Base-by-base conservation (phyloP, 2,888 invertebrate species). In the Lithosia quadra region DNA sequence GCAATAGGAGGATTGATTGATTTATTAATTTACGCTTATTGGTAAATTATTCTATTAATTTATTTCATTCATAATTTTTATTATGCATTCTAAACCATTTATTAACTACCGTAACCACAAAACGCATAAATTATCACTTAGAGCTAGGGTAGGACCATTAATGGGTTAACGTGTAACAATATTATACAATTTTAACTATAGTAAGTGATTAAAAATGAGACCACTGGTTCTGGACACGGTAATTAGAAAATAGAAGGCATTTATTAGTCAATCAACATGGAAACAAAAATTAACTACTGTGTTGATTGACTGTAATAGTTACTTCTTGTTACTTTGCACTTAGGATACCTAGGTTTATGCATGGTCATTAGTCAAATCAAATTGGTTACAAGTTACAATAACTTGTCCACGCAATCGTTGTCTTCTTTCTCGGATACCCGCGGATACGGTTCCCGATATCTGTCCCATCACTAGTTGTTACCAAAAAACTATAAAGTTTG, bases 101-200 rank as follows among this genome's bases (percentile, higher is more conserved):
- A 49, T 49, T 49, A 49, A 49, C 49, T 49, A n/a, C n/a, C 49
- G 43, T 49, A 49, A 9, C 49, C 49, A 49, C 49, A 49, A n/a
- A 49, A 49, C 9, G 49, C 49, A 49, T 49, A 49, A 49, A 49
- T 49, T n/a, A n/a, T 49, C n/a, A 49, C n/a, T 43, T 18, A 43
- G 18, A 18, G 43, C 18, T 43, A n/a, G 49, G 43, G 49, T 49
- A 9, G 49, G 49, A n/a, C n/a, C 49, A 49, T 49, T 49, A 49
- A 49, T 49, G 49, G 49, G 49, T 49, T 49, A 18, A 49, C 49
- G n/a, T 49, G n/a, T 49, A 49, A 49, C 49, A 49, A 49, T n/a
- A 49, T 9, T n/a, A 49, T 49, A 3, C 18, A 15, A 8, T 7
- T 5, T 13, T 15, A 43, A 43, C 18, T 43, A 39, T n/a, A 36